Evolutionary conservation across 1,140 invertebrate genomes (phyloP).

Genomic region (Varroa destructor): DNA sequence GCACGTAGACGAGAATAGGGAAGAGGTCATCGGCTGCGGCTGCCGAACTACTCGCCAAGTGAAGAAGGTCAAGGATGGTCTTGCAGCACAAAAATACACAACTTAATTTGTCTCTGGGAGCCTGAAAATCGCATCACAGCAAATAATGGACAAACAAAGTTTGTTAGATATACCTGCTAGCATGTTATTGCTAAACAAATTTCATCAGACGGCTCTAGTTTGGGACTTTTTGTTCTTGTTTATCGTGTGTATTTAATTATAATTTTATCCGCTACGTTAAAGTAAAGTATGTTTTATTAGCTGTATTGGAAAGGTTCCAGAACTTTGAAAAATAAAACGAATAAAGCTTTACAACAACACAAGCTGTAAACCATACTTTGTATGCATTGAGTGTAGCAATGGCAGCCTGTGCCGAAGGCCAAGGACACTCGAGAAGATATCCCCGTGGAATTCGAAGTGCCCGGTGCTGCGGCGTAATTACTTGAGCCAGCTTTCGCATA

Average conservation of each 20-base stretch:
- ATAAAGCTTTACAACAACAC: not conserved
- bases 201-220: too few species aligned
- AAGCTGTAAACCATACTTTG: conserved; percentile 44
- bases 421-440: conserved; percentile 80
- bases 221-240: too few species aligned
- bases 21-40: conserved; percentile 92
- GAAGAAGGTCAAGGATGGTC: conserved; percentile 75
- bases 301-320: too few species aligned
- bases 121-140: conserved; percentile 40
- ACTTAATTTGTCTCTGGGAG: conserved; percentile 81
- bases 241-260: too few species aligned
- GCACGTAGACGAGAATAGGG: conserved; percentile 87
- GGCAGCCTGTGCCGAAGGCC: conserved; percentile 89
- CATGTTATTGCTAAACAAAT: too few species aligned
- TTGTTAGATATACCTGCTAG: not conserved
- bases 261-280: too few species aligned
- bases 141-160: conserved; percentile 1
- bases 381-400: conserved; percentile 81
- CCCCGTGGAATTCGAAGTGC: conserved; percentile 64
- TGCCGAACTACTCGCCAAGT: conserved; percentile 60
- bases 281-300: too few species aligned
- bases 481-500: conserved; percentile 63
- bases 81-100: conserved; percentile 72
- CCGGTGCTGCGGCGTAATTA: conserved; percentile 67
- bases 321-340: too few species aligned